Evolutionary conservation across 2,888 invertebrate genomes (phyloP), one percentile per base, ranked within the genome.

Genomic region (Ectobius pallidus): DNA sequence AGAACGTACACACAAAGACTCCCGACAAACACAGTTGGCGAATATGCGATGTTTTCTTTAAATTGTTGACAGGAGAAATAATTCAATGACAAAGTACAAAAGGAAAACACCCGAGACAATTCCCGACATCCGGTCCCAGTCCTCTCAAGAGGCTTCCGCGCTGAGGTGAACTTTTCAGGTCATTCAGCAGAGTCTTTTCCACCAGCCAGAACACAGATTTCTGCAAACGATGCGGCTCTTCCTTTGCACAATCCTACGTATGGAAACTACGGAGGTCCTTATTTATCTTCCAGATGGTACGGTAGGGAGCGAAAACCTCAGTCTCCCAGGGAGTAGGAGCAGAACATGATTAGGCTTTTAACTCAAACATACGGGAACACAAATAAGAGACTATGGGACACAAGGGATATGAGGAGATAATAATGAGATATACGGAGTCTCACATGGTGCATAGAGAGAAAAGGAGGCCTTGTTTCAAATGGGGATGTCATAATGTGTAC

Each of bases 281-380:
- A 61, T 58, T 69, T 69, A 39, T 73, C 72, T 69, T 73, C 69
- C 72, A 73, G 72, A 73, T 69, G 72, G 34, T 58, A 62, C 44
- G 7, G 44, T 25, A 25, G 65, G 65, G 27, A 25, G 42, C 1
- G 65, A 16, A 25, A 55, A 58, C 58, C 58, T 58, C 58, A 58
- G 32, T 16, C 58, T 30, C n/a, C 2, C n/a, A 30, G 58, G 58
- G 42, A 52, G 67, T 49, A 52, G 55, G 67, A 55, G 55, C 49
- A 55, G 62, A 69, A 73, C 72, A 73, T 49, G 72, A 73, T 73
- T 73, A 73, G 69, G 72, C 72, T 73, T 73, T 73, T 73, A 73
- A 61, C 71, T 34, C 27, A 46, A 49, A 52, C 65, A 49, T 39
- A 63, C 65, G 62, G 30, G 49, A 55, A 65, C 71, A 49, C 65